Conservation (phyloP, 2,797 vertebrate genomes). For the Synanceia verrucosa region DNA sequence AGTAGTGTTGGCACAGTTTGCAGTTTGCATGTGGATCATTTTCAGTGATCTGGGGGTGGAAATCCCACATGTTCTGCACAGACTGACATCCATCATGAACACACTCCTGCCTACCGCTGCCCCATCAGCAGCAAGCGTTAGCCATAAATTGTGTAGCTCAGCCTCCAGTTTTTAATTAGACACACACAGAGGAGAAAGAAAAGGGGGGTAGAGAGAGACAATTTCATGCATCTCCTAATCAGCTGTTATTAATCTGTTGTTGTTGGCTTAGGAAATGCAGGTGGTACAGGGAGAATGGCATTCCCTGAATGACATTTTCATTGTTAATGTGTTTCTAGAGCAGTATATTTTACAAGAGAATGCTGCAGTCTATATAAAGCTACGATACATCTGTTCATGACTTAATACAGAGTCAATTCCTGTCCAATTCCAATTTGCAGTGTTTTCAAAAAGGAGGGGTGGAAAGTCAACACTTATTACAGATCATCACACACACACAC, state of each 20-base stretch:
- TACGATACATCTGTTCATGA: background rate
- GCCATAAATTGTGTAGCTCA: constrained; percentile 62
- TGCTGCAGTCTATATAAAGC: background rate
- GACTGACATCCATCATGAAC: constrained; percentile 68
- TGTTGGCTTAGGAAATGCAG: constrained; percentile 37
- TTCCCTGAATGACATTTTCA: constrained; percentile 11
- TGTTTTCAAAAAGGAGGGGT: background rate
- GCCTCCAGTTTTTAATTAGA: constrained; percentile 73
- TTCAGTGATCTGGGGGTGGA: constrained; percentile 55
- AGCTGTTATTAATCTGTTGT: constrained; percentile 53
- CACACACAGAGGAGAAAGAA: constrained; percentile 46
- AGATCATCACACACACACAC: constrained; percentile 43
- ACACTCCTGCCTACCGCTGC: constrained; percentile 45
- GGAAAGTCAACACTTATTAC: constrained; percentile 7
- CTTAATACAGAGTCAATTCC: constrained; percentile 11
- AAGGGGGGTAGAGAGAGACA: constrained; percentile 7
- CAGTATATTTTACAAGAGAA: constrained; percentile 14
- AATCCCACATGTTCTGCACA: constrained; percentile 62
- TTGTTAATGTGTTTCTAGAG: constrained; percentile 29
- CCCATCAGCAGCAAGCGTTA: constrained; percentile 56
- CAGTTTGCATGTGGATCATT: constrained; percentile 51
- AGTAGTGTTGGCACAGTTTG: constrained; percentile 39
- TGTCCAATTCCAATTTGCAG: background rate
- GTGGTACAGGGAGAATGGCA: constrained; percentile 10
- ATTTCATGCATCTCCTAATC: constrained; percentile 51